A percentile compares a stretch with the other conserved stretches of the same genome.
Evolutionary conservation across 2,888 invertebrate genomes (phyloP).

Genomic region (Ophion costatus): DNA sequence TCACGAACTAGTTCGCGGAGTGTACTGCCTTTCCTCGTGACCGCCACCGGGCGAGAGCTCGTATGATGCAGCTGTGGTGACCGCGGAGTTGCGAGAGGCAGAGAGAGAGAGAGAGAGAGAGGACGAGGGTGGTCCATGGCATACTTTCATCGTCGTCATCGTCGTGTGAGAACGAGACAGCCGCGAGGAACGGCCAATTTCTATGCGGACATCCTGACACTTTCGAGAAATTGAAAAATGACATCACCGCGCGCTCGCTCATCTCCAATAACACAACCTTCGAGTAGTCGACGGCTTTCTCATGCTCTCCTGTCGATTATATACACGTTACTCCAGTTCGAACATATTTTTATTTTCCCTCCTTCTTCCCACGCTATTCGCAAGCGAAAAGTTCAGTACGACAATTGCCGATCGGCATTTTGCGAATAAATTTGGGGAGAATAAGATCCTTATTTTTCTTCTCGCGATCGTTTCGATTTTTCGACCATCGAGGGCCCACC

Average conservation of each 20-base stretch:
- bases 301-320: not conserved
- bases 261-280: not conserved
- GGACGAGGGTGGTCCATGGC: constrained; percentile 54
- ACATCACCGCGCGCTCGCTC: not conserved
- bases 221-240: constrained; percentile 19
- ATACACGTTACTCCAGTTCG: not conserved
- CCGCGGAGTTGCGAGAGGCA: constrained; percentile 39
- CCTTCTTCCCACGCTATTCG: not conserved
- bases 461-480: too few relatives aligned
- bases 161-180: constrained; percentile 9
- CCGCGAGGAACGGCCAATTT: constrained; percentile 22
- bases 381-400: not conserved
- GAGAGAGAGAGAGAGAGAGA: constrained; percentile 35
- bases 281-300: not conserved
- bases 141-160: constrained; percentile 50
- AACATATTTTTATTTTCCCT: not conserved
- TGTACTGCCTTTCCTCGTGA: constrained; percentile 73
- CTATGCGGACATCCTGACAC: constrained; percentile 16
- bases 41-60: constrained; percentile 74
- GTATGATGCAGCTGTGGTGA: constrained; percentile 72
- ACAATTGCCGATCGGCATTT: not conserved
- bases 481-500: too few relatives aligned
- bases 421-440: too few relatives aligned
- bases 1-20: constrained; percentile 82
- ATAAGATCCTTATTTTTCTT: too few relatives aligned